phyloP scores from a whole-genome alignment of 2,888 invertebrate species.

The Napeogenes sylphis region DNA sequence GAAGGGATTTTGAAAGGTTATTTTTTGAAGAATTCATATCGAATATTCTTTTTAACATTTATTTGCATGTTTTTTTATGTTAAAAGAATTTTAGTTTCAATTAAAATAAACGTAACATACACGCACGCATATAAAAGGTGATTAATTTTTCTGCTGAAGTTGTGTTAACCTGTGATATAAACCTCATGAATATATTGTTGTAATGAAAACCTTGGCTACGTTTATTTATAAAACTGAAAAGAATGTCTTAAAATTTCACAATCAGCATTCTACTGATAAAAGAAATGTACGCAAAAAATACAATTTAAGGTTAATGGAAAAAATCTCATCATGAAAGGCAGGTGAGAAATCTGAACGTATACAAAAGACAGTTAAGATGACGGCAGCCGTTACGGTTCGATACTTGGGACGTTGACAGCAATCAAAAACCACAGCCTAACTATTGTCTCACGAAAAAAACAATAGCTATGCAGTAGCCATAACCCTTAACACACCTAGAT shows the following conservation, averaged over 20 bases:
- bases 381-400: slow-evolving; percentile 51
- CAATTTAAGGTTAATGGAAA: slow-evolving; percentile 1
- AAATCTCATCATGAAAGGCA: slow-evolving; percentile 16
- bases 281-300: not conserved
- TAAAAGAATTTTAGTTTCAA: too few species aligned
- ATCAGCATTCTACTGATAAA: not conserved
- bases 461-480: slow-evolving; percentile 24
- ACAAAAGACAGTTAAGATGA: slow-evolving; percentile 32
- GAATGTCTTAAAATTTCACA: not conserved
- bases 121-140: not conserved
- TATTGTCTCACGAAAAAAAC: slow-evolving; percentile 53
- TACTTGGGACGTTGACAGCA: slow-evolving; percentile 64
- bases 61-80: too few species aligned
- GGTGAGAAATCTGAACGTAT: slow-evolving; percentile 24
- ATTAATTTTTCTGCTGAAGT: slow-evolving; percentile 22
- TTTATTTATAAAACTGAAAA: not conserved
- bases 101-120: too few species aligned
- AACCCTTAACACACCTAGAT: slow-evolving; percentile 22
- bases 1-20: slow-evolving; percentile 8
- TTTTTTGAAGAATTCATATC: not conserved
- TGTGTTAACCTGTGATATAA: slow-evolving; percentile 14
- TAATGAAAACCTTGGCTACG: not conserved
- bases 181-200: slow-evolving; percentile 21
- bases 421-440: slow-evolving; percentile 60
- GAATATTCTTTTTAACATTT: too few species aligned